Evolutionary conservation across 2,113 vertebrate genomes (phyloP).

Genomic region (Cyanocitta stelleri): DNA sequence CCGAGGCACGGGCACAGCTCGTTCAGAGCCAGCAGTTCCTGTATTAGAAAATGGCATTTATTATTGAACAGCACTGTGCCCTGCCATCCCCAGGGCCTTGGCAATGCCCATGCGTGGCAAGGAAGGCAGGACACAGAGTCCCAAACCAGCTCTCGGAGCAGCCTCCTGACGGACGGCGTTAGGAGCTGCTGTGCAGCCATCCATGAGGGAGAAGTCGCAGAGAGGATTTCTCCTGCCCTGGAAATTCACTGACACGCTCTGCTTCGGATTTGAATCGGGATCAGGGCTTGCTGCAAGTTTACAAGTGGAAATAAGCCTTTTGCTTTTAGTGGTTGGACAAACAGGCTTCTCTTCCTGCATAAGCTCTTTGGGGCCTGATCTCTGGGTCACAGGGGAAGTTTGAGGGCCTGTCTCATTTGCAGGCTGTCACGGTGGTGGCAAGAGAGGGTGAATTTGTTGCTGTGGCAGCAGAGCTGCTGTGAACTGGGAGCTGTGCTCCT

Average conservation of each 20-base stretch:
- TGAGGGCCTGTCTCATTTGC: background rate
- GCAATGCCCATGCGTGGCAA: background rate
- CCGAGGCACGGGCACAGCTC: background rate
- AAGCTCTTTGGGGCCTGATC: background rate
- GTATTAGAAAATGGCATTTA: background rate
- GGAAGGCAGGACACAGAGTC: background rate
- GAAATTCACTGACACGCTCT: background rate
- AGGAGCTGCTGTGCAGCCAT: background rate
- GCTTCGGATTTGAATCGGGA: background rate
- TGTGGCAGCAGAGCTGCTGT: background rate
- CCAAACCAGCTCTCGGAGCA: background rate
- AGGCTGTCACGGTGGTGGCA: background rate
- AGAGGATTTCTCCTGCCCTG: conserved; percentile 11
- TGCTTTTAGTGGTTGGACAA: background rate
- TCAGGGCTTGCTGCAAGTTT: background rate
- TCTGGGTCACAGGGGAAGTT: background rate
- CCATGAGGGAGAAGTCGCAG: background rate
- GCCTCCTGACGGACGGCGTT: background rate
- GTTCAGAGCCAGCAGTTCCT: background rate
- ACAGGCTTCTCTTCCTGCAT: background rate
- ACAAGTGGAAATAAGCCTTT: conserved; percentile 4
- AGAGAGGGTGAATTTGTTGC: background rate
- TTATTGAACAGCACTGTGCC: background rate
- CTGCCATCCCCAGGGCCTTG: background rate
- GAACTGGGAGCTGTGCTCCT: background rate